These are phyloP conservation scores for Zaprionus ghesquierei DNA, from an alignment of 1,140 invertebrate species.

Conservation along the genomic window DNA sequence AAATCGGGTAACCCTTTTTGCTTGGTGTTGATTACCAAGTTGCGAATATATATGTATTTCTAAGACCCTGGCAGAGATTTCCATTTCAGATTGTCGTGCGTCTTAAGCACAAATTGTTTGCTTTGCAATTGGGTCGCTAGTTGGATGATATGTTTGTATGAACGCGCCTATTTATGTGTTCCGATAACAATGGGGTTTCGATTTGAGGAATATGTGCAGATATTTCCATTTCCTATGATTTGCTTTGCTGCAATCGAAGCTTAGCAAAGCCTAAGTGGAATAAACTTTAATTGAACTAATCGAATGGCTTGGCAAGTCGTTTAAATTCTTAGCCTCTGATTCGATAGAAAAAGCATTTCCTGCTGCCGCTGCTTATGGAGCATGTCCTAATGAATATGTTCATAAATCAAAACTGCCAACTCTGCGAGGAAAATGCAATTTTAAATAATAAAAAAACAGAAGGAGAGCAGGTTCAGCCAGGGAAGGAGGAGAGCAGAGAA, in stretches of 20 bases:
- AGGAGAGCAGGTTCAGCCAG: slow-evolving; percentile 2
- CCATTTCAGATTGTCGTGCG: slow-evolving; percentile 62
- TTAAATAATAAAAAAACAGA: slow-evolving; percentile 19
- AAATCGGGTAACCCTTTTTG: slow-evolving; percentile 50
- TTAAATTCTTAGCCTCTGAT: background rate
- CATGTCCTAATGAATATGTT: slow-evolving; percentile 59
- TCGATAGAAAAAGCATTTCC: background rate
- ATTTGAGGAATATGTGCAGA: background rate
- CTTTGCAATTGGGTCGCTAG: background rate
- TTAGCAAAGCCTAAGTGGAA: too few relatives aligned
- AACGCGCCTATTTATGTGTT: too few relatives aligned
- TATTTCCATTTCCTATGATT: background rate
- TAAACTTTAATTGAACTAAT: background rate
- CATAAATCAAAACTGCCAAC: slow-evolving; percentile 67
- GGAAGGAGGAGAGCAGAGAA: too few relatives aligned
- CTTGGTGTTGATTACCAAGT: slow-evolving; percentile 45
- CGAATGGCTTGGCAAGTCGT: background rate
- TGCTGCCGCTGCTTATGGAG: background rate
- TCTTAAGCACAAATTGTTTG: slow-evolving; percentile 33
- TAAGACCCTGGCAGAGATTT: slow-evolving; percentile 52
- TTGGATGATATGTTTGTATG: background rate
- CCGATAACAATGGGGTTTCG: too few relatives aligned
- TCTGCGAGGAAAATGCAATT: slow-evolving; percentile 33
- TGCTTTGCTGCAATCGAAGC: background rate
- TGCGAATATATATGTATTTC: slow-evolving; percentile 29